Evolutionary conservation across 1,140 invertebrate genomes (phyloP).

Genomic region (Cecropterus lyciades): DNA sequence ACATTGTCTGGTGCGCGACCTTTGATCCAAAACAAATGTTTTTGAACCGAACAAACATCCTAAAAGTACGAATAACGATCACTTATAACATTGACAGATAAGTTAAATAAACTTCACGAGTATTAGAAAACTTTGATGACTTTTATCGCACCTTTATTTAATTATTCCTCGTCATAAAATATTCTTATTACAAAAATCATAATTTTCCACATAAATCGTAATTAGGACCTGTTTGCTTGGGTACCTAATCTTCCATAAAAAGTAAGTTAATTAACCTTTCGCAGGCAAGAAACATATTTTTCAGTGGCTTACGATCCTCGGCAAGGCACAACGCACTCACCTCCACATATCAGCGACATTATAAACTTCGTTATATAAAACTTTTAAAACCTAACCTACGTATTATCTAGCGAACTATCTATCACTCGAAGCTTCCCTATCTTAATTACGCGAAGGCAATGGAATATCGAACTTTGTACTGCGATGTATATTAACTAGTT

Average conservation of each 20-base stretch:
- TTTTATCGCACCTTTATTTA: background rate
- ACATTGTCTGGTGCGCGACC: conserved; percentile 8
- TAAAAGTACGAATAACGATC: background rate
- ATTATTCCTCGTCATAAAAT: conserved; percentile 2
- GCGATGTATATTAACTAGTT: conserved; percentile 60
- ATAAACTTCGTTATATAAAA: conserved; percentile 50
- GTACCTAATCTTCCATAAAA: conserved; percentile 14
- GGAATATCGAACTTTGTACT: conserved; percentile 80
- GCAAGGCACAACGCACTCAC: conserved; percentile 61
- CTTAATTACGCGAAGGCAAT: conserved; percentile 75
- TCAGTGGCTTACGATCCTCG: conserved; percentile 44
- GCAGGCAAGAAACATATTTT: conserved; percentile 16
- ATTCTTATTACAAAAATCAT: conserved; percentile 2
- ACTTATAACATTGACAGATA: background rate
- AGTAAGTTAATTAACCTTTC: conserved; percentile 26
- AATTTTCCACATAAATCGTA: conserved; percentile 19
- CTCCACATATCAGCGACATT: conserved; percentile 80
- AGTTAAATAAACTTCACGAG: no score
- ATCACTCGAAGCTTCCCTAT: conserved; percentile 62
- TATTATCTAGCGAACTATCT: conserved; percentile 46
- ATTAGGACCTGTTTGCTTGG: conserved; percentile 24
- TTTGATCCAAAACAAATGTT: conserved; percentile 1
- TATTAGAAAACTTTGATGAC: background rate
- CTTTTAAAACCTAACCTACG: conserved; percentile 46
- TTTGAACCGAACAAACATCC: conserved; percentile 4